Evolutionary conservation across 2,797 vertebrate genomes (phyloP).

Genomic region (Pempheris klunzingeri): DNA sequence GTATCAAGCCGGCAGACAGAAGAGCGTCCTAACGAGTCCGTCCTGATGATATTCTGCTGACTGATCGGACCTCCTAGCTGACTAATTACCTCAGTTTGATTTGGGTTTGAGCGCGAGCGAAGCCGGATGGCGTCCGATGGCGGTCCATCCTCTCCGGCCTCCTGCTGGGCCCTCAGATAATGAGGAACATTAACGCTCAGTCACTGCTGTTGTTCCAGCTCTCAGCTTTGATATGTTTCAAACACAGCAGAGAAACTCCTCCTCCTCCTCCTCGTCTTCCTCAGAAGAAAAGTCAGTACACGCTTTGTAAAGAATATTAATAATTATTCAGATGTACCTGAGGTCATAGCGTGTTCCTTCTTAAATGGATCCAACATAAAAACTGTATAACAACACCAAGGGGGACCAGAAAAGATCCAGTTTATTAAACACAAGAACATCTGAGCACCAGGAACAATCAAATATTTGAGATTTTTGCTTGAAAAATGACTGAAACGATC

Average conservation of each 20-base stretch:
- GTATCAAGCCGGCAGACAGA: constrained; percentile 33
- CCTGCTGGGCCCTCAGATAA: constrained; percentile 75
- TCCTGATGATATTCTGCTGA: constrained; percentile 61
- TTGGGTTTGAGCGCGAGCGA: constrained; percentile 50
- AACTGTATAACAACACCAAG: too few species aligned
- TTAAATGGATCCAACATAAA: too few species aligned
- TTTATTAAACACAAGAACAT: too few species aligned
- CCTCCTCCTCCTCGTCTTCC: too few species aligned
- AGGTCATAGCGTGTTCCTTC: background rate
- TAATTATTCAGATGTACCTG: constrained; percentile 19
- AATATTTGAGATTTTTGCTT: too few species aligned
- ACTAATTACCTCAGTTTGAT: constrained; percentile 76
- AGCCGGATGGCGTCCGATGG: constrained; percentile 46
- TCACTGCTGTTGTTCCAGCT: constrained; percentile 68
- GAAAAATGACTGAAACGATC: too few species aligned
- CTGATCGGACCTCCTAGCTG: constrained; percentile 51
- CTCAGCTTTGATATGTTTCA: constrained; percentile 67
- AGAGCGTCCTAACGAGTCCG: constrained; percentile 40
- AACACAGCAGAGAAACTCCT: constrained; percentile 28
- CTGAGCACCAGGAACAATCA: too few species aligned
- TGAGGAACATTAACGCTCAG: constrained; percentile 78
- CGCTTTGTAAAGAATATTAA: constrained; percentile 36
- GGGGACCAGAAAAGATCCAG: too few species aligned
- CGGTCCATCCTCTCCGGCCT: constrained; percentile 56
- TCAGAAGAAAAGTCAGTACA: constrained; percentile 49